These are phyloP conservation scores for Drosophila elegans DNA, from an alignment of 1,140 invertebrate species.

Conservation along the genomic window DNA sequence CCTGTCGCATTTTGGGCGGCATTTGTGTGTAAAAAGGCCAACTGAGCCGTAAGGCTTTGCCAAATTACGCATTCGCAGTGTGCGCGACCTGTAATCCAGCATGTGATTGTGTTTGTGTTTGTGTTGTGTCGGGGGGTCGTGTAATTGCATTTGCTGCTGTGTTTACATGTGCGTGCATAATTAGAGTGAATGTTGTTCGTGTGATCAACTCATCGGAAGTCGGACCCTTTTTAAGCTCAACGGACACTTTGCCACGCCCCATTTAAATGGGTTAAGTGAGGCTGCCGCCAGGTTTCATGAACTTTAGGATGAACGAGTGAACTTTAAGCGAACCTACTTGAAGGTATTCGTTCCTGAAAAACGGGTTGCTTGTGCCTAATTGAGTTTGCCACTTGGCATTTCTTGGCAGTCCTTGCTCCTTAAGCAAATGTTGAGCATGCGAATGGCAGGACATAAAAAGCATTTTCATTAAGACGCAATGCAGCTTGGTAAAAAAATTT, in stretches of 20 bases:
- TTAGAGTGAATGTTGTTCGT: constrained; percentile 75
- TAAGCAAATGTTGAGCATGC: constrained; percentile 47
- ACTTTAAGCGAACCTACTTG: constrained; percentile 42
- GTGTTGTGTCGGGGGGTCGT: constrained; percentile 22
- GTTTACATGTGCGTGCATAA: constrained; percentile 82
- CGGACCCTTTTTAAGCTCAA: constrained; percentile 29
- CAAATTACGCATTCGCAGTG: constrained; percentile 73
- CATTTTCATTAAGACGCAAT: constrained; percentile 66
- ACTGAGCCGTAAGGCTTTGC: constrained; percentile 47
- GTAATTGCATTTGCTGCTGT: constrained; percentile 75
- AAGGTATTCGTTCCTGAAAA: background rate
- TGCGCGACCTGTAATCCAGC: constrained; percentile 64
- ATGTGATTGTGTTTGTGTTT: constrained; percentile 10
- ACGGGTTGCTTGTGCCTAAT: constrained; percentile 60
- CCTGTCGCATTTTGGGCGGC: constrained; percentile 12
- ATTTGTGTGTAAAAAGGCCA: constrained; percentile 33
- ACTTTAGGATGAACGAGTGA: constrained; percentile 18
- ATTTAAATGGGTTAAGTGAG: constrained; percentile 11
- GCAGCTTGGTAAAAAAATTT: constrained; percentile 48
- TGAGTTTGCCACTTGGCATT: constrained; percentile 59
- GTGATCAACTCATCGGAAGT: constrained; percentile 71
- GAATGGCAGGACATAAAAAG: constrained; percentile 64
- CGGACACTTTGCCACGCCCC: constrained; percentile 8
- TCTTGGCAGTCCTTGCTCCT: constrained; percentile 10
- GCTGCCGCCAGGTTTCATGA: background rate